Conservation (phyloP, 2,113 vertebrate genomes). For the Calyptommatus sinebrachiatus region DNA sequence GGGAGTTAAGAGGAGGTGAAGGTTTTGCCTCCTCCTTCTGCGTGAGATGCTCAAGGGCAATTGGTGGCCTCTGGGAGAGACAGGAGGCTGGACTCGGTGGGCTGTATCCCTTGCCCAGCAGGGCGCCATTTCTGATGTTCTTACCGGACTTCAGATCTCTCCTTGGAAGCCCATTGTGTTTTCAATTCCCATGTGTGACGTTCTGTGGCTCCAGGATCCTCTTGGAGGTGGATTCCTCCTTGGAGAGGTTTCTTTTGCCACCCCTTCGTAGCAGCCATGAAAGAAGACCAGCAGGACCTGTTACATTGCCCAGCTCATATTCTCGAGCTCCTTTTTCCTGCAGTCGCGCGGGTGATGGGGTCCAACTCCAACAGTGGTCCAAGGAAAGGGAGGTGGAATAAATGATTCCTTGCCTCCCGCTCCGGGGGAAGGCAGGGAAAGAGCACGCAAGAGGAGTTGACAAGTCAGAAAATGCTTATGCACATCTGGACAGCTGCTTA, state of each 20-base stretch:
- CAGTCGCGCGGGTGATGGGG: fast-evolving
- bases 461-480: slow-evolving; percentile 11
- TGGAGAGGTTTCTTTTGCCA: too few species aligned
- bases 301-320: background rate
- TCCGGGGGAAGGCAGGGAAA: background rate
- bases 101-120: too few species aligned
- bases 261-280: fast-evolving
- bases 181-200: too few species aligned
- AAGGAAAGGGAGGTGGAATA: background rate
- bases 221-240: background rate
- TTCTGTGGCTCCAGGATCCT: background rate
- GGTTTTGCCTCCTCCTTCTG: too few species aligned
- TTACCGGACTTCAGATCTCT: background rate
- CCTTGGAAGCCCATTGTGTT: too few species aligned
- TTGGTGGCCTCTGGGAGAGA: too few species aligned
- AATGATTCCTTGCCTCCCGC: background rate
- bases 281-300: background rate
- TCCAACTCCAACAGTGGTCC: slow-evolving; percentile 1
- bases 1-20: too few species aligned
- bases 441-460: background rate
- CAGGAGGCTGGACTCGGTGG: too few species aligned
- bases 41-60: too few species aligned
- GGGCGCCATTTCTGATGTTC: too few species aligned
- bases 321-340: background rate
- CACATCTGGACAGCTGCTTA: slow-evolving; percentile 40